Conservation (phyloP, 2,888 invertebrate species). For the Caenorhabditis afra region DNA sequence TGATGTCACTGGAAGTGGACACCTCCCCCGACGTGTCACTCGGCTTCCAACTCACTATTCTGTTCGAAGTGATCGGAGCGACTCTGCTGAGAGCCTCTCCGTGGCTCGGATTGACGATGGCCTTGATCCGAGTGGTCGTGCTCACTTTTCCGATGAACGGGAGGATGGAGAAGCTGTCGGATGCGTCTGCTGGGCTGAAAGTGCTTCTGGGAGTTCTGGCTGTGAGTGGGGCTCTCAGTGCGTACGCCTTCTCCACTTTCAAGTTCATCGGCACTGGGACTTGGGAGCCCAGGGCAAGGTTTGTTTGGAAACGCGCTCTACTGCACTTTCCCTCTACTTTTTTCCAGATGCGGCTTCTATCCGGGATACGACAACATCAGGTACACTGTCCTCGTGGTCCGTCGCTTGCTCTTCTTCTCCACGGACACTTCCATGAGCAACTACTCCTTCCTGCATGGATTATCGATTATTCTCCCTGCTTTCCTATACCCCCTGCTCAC, state of each 20-base stretch:
- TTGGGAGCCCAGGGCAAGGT: background rate
- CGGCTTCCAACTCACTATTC: too few species aligned
- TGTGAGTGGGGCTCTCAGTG: background rate
- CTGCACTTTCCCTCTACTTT: too few species aligned
- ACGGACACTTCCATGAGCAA: background rate
- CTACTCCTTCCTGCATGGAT: background rate
- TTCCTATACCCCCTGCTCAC: background rate
- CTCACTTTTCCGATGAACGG: background rate
- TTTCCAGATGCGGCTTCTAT: conserved; percentile 8
- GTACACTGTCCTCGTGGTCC: conserved; percentile 1
- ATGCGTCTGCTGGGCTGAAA: background rate
- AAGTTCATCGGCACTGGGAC: background rate
- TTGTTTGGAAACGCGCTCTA: too few species aligned
- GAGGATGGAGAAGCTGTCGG: background rate
- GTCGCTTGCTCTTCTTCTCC: background rate
- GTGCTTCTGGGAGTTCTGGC: background rate
- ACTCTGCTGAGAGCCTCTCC: conserved; percentile 8
- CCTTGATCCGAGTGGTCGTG: conserved; percentile 1
- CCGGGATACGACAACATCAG: background rate
- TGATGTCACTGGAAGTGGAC: too few species aligned
- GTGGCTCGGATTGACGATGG: conserved; percentile 12
- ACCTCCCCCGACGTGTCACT: background rate
- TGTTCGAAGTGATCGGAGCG: background rate
- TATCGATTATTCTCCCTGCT: background rate
- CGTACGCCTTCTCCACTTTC: background rate